Base-by-base conservation (phyloP, 2,888 invertebrate species). In the Willowsia nigromaculata region DNA sequence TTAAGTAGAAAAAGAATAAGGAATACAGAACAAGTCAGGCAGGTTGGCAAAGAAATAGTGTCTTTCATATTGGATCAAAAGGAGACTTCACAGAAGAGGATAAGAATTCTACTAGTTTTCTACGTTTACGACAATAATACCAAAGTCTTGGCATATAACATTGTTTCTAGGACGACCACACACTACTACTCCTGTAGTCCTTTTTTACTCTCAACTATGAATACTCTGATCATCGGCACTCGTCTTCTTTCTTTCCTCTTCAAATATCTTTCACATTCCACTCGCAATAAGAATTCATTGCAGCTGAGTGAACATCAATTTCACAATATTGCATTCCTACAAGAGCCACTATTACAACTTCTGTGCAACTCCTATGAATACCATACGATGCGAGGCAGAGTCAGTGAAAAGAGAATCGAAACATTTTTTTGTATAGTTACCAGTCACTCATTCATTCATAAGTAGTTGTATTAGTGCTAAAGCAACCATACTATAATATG, bases 251-350 rank as follows among this genome's bases (percentile, higher is more conserved):
- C 4, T n/a, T 25, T 18, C 15, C 43, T 22, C 22, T 30, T 5
- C 33, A 56, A 62, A 83, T 83, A 83, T 47, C 62, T 33, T 50
- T 65, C 47, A 47, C 84, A 84, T 84, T 56, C 56, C 71, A 84
- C 30, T 40, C 22, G 40, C 84, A 71, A 40, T 84, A 71, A 53
- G 56, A 84, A 84, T 84, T 84, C 84, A 71, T 84, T 74, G 59
- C 56, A 85, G 74, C 85, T 59, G 53, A 76, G 30, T 59, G 62
- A 85, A 76, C 76, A 85, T 74, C 71, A 85, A 53, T 85, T 85
- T 85, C 62, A 56, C 76, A 85, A 85, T 85, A 85, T 76, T 85
- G 68, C 68, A 65, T 81, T 27, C 37, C 33, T 56, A 53, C 50
- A 1, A 27, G 27, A 27, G 4, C 59, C 76, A 22, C 33, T 62